phyloP scores from a whole-genome alignment of 1,140 invertebrate genomes.

The Glomeris maerens region DNA sequence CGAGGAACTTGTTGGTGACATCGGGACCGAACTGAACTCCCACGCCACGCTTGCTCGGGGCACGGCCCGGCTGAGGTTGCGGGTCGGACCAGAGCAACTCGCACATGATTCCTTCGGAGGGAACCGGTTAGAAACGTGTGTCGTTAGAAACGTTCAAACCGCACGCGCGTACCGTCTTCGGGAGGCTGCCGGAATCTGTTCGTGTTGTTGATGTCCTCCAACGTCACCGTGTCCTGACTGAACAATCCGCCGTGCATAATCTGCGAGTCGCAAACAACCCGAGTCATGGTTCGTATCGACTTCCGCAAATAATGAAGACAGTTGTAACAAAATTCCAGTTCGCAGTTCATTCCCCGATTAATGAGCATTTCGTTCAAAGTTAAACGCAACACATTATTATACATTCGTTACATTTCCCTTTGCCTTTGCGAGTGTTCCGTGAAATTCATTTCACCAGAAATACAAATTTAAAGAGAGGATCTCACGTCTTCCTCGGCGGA shows the following conservation, averaged over 20 bases:
- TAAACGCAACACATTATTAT: too few species aligned
- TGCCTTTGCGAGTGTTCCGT: too few species aligned
- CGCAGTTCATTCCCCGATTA: too few species aligned
- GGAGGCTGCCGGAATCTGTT: slow-evolving; percentile 93
- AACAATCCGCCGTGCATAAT: slow-evolving; percentile 94
- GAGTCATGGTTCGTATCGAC: too few species aligned
- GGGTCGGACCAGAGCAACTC: slow-evolving; percentile 98
- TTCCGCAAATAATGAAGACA: too few species aligned
- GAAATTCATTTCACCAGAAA: too few species aligned
- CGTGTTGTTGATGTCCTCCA: slow-evolving; percentile 76
- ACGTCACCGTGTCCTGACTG: slow-evolving; percentile 68
- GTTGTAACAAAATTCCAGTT: too few species aligned
- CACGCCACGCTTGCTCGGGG: slow-evolving; percentile 90
- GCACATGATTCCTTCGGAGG: slow-evolving; percentile 64
- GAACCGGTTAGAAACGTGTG: not conserved
- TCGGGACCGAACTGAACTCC: slow-evolving; percentile 98
- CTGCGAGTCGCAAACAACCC: too few species aligned
- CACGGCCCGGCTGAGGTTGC: slow-evolving; percentile 65
- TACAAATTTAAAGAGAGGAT: slow-evolving; percentile 9
- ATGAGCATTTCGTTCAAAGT: too few species aligned
- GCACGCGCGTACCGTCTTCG: slow-evolving; percentile 55
- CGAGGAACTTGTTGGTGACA: slow-evolving; percentile 75
- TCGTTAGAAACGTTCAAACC: not conserved
- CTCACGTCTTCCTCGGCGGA: too few species aligned
- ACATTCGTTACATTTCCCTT: too few species aligned